Conservation (phyloP, 2,113 vertebrate species). For the Nothobranchius kuhntae region DNA sequence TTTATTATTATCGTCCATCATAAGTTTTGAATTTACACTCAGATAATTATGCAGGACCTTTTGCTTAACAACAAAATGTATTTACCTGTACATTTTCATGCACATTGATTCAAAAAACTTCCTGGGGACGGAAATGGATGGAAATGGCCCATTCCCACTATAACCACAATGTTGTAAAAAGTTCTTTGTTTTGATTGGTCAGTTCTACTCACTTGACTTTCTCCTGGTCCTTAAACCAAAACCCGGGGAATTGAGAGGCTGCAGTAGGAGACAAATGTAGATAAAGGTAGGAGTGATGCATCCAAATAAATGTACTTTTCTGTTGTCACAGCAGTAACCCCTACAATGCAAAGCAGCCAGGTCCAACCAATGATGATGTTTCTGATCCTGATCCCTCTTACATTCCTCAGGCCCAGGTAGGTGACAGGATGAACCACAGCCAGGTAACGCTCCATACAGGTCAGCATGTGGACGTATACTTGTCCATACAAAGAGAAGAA, state of each 20-base stretch:
- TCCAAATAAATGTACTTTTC: neutral
- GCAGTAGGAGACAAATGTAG: neutral
- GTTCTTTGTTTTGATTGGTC: neutral
- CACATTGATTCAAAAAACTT: too few relatives aligned
- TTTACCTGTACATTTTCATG: too few relatives aligned
- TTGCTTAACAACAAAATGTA: too few relatives aligned
- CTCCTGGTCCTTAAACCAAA: neutral
- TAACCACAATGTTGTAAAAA: neutral
- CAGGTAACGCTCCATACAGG: conserved; percentile 8
- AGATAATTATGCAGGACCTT: too few relatives aligned
- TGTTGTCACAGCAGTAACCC: neutral
- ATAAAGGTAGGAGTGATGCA: too few relatives aligned
- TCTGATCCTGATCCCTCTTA: neutral
- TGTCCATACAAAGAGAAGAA: neutral
- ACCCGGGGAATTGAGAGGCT: neutral
- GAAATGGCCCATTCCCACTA: neutral
- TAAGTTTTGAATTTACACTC: too few relatives aligned
- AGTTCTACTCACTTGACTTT: too few relatives aligned
- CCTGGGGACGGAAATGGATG: too few relatives aligned
- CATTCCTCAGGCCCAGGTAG: neutral
- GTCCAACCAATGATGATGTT: neutral
- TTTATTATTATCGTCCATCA: too few relatives aligned
- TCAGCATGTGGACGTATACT: neutral
- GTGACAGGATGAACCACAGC: conserved; percentile 8
- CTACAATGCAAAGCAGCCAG: neutral